Evolutionary conservation across 1,140 invertebrate species (phyloP), one percentile per base, ranked within the genome.

Genomic region (Drosophila parabipectinata): DNA sequence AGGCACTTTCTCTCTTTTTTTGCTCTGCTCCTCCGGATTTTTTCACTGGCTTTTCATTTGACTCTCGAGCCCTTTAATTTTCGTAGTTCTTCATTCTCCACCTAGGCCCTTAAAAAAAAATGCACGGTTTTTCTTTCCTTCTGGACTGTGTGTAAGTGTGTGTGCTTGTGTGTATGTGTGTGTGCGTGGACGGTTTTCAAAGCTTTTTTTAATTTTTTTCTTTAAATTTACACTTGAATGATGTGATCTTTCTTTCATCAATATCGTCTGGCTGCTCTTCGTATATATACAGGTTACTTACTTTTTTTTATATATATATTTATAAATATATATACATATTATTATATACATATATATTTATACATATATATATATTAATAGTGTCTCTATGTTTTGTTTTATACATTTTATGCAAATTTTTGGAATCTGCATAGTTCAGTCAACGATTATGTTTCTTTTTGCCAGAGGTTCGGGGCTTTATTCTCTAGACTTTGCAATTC

Each of bases 161-260:
- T 71, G 55, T 60, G 47, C 68, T 7, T 64, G 24, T 72, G 60
- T 72, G 24, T 72, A 57, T 72, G 54, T 60, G 44, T 71, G 71
- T 75, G 83, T 85, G 78, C 80, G 89, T 91, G 90, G 90, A 91
- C 90, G 90, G 90, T 91, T 76, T 72, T 87, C 84, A 74, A 91
- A 91, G 90, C 90, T 68, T 82, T 51, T 34, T 34, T 34, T n/a
- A 4, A 18, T 18, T 18, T 12, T 12, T 37, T 37, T 10, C 4
- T 84, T 77, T 64, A 69, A 72, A 80, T 79, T 61, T 73, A 85
- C 81, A 74, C 66, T 79, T 81, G 60, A 79, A 72, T 72, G 60
- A 61, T 81, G 78, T 57, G 60, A 67, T 72, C 48, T 64, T 64
- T 55, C 54, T 69, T 28, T 28, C 30, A 37, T 52, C 34, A 66